Percentiles rank a stretch among this genome's conserved stretches.
Evolutionary conservation across 1,140 invertebrate species (phyloP).

Genomic region (Zaprionus lachaisei): DNA sequence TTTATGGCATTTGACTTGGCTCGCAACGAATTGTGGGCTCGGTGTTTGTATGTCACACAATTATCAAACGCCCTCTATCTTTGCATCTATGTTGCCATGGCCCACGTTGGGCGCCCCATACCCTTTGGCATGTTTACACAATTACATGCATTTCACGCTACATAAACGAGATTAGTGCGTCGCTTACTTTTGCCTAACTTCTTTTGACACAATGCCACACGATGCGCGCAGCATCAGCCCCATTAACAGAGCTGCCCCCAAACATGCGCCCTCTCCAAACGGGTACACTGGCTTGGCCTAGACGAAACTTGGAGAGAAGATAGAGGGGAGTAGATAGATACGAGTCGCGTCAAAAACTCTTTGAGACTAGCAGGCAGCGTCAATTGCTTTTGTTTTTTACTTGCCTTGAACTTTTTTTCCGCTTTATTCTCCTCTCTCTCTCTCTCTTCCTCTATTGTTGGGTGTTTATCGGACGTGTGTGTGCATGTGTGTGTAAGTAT

Average conservation of each 20-base stretch:
- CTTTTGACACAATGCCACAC: conserved; percentile 54
- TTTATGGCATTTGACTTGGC: conserved; percentile 32
- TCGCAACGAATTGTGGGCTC: conserved; percentile 39
- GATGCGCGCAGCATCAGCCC: conserved; percentile 31
- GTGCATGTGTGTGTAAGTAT: conserved; percentile 16
- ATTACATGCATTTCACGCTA: conserved; percentile 81
- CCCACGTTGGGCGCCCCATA: conserved; percentile 1
- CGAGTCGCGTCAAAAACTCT: conserved; percentile 40
- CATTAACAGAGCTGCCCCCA: conserved; percentile 22
- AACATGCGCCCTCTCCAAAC: not conserved
- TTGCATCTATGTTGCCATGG: conserved; percentile 53
- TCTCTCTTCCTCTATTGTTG: not conserved
- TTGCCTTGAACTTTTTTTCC: conserved; percentile 49
- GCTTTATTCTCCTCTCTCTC: not conserved
- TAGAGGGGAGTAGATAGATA: conserved; percentile 14
- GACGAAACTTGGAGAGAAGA: conserved; percentile 64
- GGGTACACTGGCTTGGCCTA: conserved; percentile 22
- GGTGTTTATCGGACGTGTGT: conserved; percentile 22
- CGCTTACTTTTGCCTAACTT: conserved; percentile 67
- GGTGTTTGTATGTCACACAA: conserved; percentile 64
- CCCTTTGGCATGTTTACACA: conserved; percentile 68
- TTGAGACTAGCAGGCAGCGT: conserved; percentile 49
- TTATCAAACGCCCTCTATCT: conserved; percentile 75
- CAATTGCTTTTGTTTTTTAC: conserved; percentile 73
- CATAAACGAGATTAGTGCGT: conserved; percentile 80